phyloP scores from a whole-genome alignment of 2,113 vertebrate genomes.

The Prinia subflava region DNA sequence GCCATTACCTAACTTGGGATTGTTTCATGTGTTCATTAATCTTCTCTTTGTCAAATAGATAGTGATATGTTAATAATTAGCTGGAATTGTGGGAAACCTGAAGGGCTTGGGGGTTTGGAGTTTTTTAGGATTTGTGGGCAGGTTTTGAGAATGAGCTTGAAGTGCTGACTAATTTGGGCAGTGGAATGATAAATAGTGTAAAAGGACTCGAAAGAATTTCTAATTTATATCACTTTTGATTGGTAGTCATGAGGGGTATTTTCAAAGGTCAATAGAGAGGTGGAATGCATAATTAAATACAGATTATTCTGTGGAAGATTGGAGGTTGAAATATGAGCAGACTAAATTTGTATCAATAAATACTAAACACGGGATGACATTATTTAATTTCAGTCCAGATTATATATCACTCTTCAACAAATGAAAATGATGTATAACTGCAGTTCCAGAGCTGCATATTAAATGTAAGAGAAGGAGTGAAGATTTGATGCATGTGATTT shows the following conservation, averaged over 20 bases:
- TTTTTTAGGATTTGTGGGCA: background rate
- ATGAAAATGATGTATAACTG: slow-evolving; percentile 60
- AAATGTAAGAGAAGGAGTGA: background rate
- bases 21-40: background rate
- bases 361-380: slow-evolving; percentile 54
- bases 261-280: slow-evolving; percentile 62
- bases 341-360: slow-evolving; percentile 66
- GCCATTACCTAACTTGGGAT: background rate
- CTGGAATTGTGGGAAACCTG: background rate
- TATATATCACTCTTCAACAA: slow-evolving; percentile 51
- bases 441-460: slow-evolving; percentile 36
- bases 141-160: background rate
- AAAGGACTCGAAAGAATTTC: slow-evolving; percentile 10
- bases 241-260: slow-evolving; percentile 49
- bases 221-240: slow-evolving; percentile 48
- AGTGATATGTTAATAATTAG: background rate
- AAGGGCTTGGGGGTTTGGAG: background rate
- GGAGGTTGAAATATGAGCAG: slow-evolving; percentile 56
- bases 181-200: slow-evolving; percentile 10
- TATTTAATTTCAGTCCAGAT: slow-evolving; percentile 55
- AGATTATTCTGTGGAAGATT: slow-evolving; percentile 42
- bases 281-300: slow-evolving; percentile 66
- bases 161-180: background rate
- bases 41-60: background rate
- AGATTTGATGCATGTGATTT: slow-evolving; percentile 33